Percentiles rank a stretch among this genome's conserved stretches.
Conservation (phyloP, 2,113 vertebrate species). For the Protobothrops flavoviridis region DNA sequence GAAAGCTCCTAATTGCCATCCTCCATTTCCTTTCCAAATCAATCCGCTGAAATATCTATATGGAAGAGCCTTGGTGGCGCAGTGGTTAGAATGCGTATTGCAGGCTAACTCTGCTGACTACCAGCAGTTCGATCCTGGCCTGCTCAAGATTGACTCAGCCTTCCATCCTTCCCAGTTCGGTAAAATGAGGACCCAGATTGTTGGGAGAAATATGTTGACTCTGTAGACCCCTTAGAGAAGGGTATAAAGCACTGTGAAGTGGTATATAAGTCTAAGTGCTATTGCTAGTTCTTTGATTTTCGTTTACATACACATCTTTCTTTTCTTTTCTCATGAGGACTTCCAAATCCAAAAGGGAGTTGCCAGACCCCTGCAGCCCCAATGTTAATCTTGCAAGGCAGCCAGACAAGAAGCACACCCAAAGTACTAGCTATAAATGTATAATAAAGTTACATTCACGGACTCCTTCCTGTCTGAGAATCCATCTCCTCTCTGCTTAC, state of each 20-base stretch:
- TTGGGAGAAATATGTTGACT: neutral
- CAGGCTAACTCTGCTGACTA: neutral
- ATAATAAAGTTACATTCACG: neutral
- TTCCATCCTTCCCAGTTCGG: neutral
- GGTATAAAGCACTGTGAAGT: neutral
- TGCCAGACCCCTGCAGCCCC: neutral
- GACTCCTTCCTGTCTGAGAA: neutral
- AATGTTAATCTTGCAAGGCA: neutral
- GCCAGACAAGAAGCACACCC: neutral
- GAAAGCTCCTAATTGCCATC: neutral
- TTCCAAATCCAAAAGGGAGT: neutral
- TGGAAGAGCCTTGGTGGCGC: neutral
- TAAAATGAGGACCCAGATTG: neutral
- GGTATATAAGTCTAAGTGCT: neutral
- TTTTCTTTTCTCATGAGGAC: neutral
- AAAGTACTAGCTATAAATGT: neutral
- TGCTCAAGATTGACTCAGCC: neutral
- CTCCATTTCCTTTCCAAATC: neutral
- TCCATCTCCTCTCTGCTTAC: neutral
- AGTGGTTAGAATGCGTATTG: neutral
- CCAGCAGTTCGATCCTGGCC: neutral
- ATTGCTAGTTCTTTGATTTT: neutral
- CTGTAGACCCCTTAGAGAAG: neutral
- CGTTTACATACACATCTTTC: neutral
- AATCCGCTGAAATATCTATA: neutral